Percentiles rank a stretch among this genome's conserved stretches.
These are phyloP conservation scores for Apoderus coryli DNA, from an alignment of 2,888 invertebrate species.

Conservation along the genomic window DNA sequence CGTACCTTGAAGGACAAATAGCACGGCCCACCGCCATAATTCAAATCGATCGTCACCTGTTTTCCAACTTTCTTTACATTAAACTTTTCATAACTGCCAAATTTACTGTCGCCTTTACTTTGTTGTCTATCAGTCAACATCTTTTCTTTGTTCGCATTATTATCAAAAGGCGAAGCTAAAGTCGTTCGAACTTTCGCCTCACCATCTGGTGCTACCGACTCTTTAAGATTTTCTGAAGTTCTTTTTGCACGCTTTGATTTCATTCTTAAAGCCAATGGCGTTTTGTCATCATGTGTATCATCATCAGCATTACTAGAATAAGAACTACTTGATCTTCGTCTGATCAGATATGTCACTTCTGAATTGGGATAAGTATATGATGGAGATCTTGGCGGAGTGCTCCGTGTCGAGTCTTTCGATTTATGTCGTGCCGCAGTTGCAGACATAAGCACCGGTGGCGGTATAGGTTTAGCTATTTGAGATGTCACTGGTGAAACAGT, in stretches of 20 bases:
- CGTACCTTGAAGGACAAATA: constrained; percentile 21
- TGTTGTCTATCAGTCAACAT: no score
- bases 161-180: no score
- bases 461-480: no score
- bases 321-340: constrained; percentile 71
- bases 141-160: no score
- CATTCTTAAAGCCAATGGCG: constrained; percentile 21
- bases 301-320: constrained; percentile 40
- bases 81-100: constrained; percentile 19
- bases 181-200: no score
- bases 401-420: constrained; percentile 30
- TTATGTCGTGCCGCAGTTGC: constrained; percentile 25
- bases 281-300: constrained; percentile 32
- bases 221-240: no score
- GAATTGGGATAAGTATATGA: constrained; percentile 42
- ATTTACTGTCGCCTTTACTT: constrained; percentile 12
- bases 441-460: no score
- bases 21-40: constrained; percentile 17
- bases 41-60: constrained; percentile 21
- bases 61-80: constrained; percentile 20
- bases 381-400: constrained; percentile 41
- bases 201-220: no score
- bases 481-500: no score
- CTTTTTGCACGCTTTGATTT: constrained; percentile 12
- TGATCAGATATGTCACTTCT: constrained; percentile 66